phyloP scores from a whole-genome alignment of 2,888 invertebrate genomes.

The Vannuccia rotundouncinata region DNA sequence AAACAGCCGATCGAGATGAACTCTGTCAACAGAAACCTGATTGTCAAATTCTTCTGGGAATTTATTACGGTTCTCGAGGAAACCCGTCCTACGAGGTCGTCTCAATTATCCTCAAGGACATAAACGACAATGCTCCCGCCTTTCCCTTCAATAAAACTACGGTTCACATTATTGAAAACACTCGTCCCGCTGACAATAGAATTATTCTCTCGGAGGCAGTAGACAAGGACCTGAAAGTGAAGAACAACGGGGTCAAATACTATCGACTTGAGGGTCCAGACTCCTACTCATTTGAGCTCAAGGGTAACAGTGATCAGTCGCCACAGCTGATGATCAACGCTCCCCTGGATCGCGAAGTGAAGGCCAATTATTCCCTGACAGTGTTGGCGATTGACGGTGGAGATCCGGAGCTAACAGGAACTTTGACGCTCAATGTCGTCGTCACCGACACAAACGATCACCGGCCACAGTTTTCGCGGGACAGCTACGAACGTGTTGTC shows the following conservation, averaged over 20 bases:
- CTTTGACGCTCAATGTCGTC: constrained; percentile 2
- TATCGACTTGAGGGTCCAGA: constrained; percentile 22
- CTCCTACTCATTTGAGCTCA: constrained; percentile 23
- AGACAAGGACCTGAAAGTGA: neutral
- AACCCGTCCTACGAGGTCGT: constrained; percentile 6
- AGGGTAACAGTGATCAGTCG: neutral
- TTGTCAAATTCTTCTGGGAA: constrained; percentile 12
- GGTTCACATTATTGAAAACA: constrained; percentile 21
- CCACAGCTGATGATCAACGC: neutral
- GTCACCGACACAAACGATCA: constrained; percentile 31
- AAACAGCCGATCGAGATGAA: constrained; percentile 30
- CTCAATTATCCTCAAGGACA: constrained; percentile 12
- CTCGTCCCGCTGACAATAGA: neutral
- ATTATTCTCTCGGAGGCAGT: constrained; percentile 17
- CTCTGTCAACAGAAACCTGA: constrained; percentile 24
- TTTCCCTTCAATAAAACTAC: neutral
- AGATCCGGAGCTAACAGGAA: constrained; percentile 25
- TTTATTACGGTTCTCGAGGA: constrained; percentile 7
- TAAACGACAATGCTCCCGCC: constrained; percentile 28
- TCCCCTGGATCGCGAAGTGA: constrained; percentile 28
- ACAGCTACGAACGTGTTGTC: neutral
- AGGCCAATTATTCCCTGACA: constrained; percentile 5
- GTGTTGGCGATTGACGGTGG: constrained; percentile 33
- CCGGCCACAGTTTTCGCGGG: constrained; percentile 25
- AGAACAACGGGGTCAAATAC: constrained; percentile 15